Conservation (phyloP, 2,797 vertebrate species). For the Gallinago stenura region DNA sequence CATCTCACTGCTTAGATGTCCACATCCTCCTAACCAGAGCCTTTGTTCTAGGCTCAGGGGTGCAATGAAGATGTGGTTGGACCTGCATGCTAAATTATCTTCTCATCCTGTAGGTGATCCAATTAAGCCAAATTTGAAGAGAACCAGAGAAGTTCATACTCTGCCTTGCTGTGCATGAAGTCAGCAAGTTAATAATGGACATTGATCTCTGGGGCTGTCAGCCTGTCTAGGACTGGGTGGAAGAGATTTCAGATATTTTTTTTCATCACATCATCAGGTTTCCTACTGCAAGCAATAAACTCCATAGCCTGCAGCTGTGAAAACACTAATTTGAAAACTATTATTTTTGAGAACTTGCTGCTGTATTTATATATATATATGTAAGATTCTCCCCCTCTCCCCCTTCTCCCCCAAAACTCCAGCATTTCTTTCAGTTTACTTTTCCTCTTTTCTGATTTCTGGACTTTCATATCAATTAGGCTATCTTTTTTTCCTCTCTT, state of each 20-base stretch:
- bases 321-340: slow-evolving; percentile 33
- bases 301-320: slow-evolving; percentile 32
- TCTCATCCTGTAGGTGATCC: slow-evolving; percentile 63
- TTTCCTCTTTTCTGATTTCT: neutral
- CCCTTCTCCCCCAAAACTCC: neutral
- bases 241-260: neutral
- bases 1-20: neutral
- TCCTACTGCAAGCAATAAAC: slow-evolving; percentile 44
- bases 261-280: slow-evolving; percentile 23
- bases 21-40: neutral
- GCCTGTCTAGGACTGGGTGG: neutral
- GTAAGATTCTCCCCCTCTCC: no score
- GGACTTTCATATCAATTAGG: neutral
- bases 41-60: slow-evolving; percentile 47
- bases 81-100: slow-evolving; percentile 23
- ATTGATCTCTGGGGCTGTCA: slow-evolving; percentile 43
- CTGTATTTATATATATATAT: neutral
- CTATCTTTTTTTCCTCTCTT: neutral
- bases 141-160: slow-evolving; percentile 43
- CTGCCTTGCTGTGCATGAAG: slow-evolving; percentile 32
- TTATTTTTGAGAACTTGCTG: slow-evolving; percentile 1
- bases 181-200: slow-evolving; percentile 52
- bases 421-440: neutral
- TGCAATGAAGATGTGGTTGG: slow-evolving; percentile 25
- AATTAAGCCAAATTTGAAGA: slow-evolving; percentile 61